Evolutionary conservation across 1,140 invertebrate genomes (phyloP).

Genomic region (Agrilus planipennis): DNA sequence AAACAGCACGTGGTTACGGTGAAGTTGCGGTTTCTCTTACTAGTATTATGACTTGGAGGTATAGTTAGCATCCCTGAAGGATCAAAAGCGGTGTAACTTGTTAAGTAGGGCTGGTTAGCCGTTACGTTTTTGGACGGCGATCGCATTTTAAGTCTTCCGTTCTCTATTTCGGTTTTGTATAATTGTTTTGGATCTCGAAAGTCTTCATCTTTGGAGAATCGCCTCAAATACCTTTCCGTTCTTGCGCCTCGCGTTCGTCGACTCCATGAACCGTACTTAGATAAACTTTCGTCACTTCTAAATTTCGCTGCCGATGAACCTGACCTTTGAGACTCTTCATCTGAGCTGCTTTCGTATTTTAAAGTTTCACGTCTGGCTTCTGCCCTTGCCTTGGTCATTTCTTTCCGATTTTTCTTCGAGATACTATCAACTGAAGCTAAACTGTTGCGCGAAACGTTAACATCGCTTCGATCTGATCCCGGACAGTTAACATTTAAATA

Average conservation of each 20-base stretch:
- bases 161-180: constrained; percentile 26
- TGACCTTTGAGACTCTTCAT: constrained; percentile 55
- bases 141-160: constrained; percentile 10
- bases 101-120: constrained; percentile 10
- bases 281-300: constrained; percentile 53
- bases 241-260: constrained; percentile 50
- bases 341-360: constrained; percentile 54
- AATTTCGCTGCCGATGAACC: constrained; percentile 52
- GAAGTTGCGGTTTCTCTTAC: constrained; percentile 17
- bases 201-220: constrained; percentile 57
- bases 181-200: constrained; percentile 14
- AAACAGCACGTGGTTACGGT: neutral
- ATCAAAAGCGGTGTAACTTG: constrained; percentile 16
- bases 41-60: constrained; percentile 27
- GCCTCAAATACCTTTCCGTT: constrained; percentile 65
- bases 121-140: constrained; percentile 1
- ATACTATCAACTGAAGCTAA: constrained; percentile 37
- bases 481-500: no score
- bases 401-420: constrained; percentile 42
- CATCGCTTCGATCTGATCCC: neutral
- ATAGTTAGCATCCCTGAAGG: constrained; percentile 26
- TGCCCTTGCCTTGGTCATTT: constrained; percentile 47
- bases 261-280: constrained; percentile 40
- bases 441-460: constrained; percentile 11
- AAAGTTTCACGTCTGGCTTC: constrained; percentile 50